Conservation (phyloP, 1,140 invertebrate species). For the Ips typographus region DNA sequence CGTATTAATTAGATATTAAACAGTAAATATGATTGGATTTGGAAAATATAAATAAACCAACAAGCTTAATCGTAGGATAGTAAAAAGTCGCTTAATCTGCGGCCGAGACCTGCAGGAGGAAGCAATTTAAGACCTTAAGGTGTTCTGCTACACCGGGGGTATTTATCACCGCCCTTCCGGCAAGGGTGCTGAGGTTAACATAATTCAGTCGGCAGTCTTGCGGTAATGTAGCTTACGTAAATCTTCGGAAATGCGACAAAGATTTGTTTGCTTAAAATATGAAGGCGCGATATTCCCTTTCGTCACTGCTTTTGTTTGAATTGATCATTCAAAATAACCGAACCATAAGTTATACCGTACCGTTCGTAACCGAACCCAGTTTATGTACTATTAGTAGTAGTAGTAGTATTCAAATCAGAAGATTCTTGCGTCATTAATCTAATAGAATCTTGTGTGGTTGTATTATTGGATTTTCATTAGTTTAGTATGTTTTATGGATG, state of each 20-base stretch:
- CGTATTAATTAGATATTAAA: not conserved
- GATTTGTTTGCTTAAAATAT: slow-evolving; percentile 7
- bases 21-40: not conserved
- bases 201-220: slow-evolving; percentile 18
- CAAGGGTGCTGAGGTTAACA: slow-evolving; percentile 20
- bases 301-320: no score
- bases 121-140: slow-evolving; percentile 11
- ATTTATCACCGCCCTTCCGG: slow-evolving; percentile 27
- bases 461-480: no score
- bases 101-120: slow-evolving; percentile 7
- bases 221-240: slow-evolving; percentile 17
- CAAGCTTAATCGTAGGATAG: slow-evolving; percentile 10
- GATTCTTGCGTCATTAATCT: no score
- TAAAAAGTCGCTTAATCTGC: slow-evolving; percentile 15
- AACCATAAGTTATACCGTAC: no score
- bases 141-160: slow-evolving; percentile 7
- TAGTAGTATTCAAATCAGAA: no score
- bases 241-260: slow-evolving; percentile 17
- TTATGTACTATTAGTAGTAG: no score
- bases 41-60: not conserved
- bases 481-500: no score
- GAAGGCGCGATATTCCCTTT: no score
- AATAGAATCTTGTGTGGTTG: no score
- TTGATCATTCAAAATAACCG: no score
- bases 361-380: no score